phyloP scores from a whole-genome alignment of 2,888 invertebrate species.

The Trimorus sp. region DNA sequence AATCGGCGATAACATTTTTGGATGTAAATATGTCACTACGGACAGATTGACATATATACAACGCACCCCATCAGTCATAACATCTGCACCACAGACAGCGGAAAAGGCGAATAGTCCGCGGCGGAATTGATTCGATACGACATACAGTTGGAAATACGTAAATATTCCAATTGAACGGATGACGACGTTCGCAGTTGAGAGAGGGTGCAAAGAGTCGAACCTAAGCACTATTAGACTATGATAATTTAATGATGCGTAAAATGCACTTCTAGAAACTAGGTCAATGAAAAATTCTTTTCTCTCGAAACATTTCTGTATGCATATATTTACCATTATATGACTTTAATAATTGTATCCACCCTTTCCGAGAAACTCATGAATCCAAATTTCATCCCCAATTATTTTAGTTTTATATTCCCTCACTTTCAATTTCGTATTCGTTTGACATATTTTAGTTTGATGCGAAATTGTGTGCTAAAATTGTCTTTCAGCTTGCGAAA shows the following conservation, averaged over 20 bases:
- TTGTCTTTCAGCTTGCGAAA: too few species aligned
- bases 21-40: constrained; percentile 38
- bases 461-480: too few species aligned
- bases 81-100: constrained; percentile 22
- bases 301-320: too few species aligned
- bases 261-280: too few species aligned
- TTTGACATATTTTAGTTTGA: too few species aligned
- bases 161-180: constrained; percentile 30
- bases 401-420: too few species aligned
- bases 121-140: constrained; percentile 32
- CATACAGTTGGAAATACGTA: constrained; percentile 19
- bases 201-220: neutral
- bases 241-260: too few species aligned
- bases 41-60: constrained; percentile 29
- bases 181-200: constrained; percentile 3
- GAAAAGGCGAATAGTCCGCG: constrained; percentile 18
- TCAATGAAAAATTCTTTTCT: too few species aligned
- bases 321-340: too few species aligned
- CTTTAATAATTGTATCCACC: neutral
- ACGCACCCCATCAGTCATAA: constrained; percentile 40
- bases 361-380: neutral
- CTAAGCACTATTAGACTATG: neutral
- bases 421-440: too few species aligned
- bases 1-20: constrained; percentile 13
- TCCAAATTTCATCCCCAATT: neutral